These are phyloP conservation scores for Moxostoma hubbsi DNA, from an alignment of 2,797 vertebrate genomes.

Conservation along the genomic window DNA sequence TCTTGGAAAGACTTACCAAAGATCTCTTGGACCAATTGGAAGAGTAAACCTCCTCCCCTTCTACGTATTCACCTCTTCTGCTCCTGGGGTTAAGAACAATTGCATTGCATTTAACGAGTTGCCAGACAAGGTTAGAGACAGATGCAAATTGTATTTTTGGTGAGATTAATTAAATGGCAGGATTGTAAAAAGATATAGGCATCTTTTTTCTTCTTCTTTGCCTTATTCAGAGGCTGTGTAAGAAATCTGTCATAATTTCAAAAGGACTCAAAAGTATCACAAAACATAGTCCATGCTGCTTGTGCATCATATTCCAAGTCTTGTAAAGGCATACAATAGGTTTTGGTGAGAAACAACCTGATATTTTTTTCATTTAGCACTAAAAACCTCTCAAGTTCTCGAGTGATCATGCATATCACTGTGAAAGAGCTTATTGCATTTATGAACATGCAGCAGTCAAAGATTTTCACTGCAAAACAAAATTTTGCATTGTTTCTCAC, in stretches of 20 bases:
- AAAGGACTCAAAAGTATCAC: too few species aligned
- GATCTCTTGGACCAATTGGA: conserved; percentile 24
- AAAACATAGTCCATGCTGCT: too few species aligned
- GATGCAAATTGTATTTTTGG: conserved; percentile 25
- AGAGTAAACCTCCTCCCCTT: conserved; percentile 3
- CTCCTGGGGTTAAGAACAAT: conserved; percentile 21
- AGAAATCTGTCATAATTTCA: too few species aligned
- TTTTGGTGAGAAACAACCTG: too few species aligned
- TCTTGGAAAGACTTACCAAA: neutral
- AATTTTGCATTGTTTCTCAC: too few species aligned
- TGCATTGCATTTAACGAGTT: conserved; percentile 33
- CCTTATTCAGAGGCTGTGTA: neutral
- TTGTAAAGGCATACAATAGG: neutral
- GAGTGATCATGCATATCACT: too few species aligned
- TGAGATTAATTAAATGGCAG: conserved; percentile 29
- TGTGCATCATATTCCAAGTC: too few species aligned
- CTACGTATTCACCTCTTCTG: conserved; percentile 24
- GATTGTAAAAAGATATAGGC: conserved; percentile 33
- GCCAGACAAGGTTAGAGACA: conserved; percentile 31
- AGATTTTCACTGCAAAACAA: too few species aligned
- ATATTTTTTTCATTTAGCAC: too few species aligned
- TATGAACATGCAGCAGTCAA: too few species aligned
- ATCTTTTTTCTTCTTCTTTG: conserved; percentile 7
- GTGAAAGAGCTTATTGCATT: too few species aligned
- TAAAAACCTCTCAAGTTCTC: too few species aligned